These are phyloP conservation scores for Harpagoxenus sublaevis DNA, from an alignment of 2,888 invertebrate genomes.

Conservation along the genomic window DNA sequence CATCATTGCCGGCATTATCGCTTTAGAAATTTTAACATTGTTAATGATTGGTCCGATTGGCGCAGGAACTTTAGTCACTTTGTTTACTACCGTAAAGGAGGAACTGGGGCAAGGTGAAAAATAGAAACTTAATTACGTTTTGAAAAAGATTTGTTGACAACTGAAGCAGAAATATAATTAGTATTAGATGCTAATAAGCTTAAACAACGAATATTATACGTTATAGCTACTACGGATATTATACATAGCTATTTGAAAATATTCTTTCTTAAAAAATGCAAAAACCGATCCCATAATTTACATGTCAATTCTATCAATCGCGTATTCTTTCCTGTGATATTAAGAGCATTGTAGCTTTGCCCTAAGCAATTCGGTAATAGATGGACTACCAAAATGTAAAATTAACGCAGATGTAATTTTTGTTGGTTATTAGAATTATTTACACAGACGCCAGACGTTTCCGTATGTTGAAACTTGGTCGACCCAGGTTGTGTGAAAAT, in stretches of 20 bases:
- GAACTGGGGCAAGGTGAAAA: background rate
- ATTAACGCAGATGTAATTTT: slow-evolving; percentile 31
- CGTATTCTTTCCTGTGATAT: background rate
- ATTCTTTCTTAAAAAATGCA: background rate
- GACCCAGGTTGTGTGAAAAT: slow-evolving; percentile 1
- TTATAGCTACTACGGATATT: background rate
- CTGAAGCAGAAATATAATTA: background rate
- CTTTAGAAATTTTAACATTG: slow-evolving; percentile 15
- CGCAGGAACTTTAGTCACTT: background rate
- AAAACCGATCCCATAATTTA: background rate
- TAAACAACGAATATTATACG: background rate
- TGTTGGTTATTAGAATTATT: slow-evolving; percentile 26
- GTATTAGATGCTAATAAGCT: background rate
- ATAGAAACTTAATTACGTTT: background rate
- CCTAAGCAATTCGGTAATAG: background rate
- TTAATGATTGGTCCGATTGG: background rate
- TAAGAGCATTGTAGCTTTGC: background rate
- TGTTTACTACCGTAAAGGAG: background rate
- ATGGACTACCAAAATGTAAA: slow-evolving; percentile 14
- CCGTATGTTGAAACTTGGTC: slow-evolving; percentile 17
- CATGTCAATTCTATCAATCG: background rate
- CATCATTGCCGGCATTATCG: background rate
- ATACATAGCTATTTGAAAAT: background rate
- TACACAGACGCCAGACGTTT: slow-evolving; percentile 23
- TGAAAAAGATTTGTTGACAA: background rate